phyloP scores from a whole-genome alignment of 1,140 invertebrate genomes.

The Cydia fagiglandana region DNA sequence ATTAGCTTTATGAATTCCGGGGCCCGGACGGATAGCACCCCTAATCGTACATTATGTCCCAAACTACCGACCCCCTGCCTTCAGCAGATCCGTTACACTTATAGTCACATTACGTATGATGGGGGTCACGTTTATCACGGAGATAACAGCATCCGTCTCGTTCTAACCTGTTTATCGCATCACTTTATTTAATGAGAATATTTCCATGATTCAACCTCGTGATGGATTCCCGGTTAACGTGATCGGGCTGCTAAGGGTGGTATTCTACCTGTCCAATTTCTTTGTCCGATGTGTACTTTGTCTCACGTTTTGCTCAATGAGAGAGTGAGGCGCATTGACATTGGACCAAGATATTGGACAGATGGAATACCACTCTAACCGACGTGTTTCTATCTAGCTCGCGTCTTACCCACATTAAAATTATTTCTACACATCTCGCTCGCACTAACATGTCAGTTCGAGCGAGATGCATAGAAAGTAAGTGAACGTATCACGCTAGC shows the following conservation, averaged over 20 bases:
- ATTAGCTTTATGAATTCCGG: neutral
- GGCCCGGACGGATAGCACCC: neutral
- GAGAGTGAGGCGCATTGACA: no score
- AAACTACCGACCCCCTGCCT: conserved; percentile 4
- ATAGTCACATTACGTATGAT: neutral
- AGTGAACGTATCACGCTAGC: no score
- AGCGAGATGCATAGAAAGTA: no score
- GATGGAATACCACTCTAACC: no score
- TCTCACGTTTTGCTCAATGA: no score
- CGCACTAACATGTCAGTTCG: no score
- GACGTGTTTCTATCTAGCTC: no score
- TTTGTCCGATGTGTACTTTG: no score
- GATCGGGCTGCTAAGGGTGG: neutral
- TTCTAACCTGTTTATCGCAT: conserved; percentile 4
- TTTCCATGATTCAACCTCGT: neutral
- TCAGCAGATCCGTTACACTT: neutral
- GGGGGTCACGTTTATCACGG: neutral
- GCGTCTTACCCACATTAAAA: no score
- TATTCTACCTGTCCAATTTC: no score
- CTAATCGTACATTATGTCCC: conserved; percentile 11
- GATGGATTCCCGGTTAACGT: neutral
- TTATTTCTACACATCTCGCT: no score
- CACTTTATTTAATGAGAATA: neutral
- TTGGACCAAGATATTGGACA: no score
- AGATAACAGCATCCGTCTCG: conserved; percentile 8